Conservation (phyloP, 1,140 invertebrate species). For the Linepithema humile region DNA sequence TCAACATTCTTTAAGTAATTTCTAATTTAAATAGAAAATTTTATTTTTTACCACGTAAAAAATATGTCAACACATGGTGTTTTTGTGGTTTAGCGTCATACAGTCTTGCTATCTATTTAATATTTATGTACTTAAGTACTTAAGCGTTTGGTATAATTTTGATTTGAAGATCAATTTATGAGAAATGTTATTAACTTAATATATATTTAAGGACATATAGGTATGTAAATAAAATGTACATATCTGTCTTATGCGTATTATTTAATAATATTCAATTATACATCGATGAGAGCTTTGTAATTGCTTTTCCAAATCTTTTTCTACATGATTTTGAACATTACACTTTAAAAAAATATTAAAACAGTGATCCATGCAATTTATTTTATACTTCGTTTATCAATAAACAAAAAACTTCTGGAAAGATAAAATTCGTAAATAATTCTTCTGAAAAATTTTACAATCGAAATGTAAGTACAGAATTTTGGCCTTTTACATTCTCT, state of each 20-base stretch:
- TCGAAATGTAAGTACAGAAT: too few species aligned
- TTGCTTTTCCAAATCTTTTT: not conserved
- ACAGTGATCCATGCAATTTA: too few species aligned
- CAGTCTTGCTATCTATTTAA: not conserved
- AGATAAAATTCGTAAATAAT: too few species aligned
- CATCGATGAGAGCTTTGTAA: not conserved
- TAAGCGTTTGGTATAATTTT: not conserved
- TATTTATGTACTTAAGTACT: slow-evolving; percentile 19
- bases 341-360: too few species aligned
- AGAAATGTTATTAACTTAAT: not conserved
- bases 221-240: not conserved
- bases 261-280: not conserved
- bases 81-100: not conserved
- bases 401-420: too few species aligned
- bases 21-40: too few species aligned
- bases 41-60: too few species aligned
- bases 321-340: not conserved
- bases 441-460: too few species aligned
- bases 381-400: too few species aligned
- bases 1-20: too few species aligned
- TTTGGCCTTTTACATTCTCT: too few species aligned
- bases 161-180: not conserved
- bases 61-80: not conserved
- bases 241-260: not conserved
- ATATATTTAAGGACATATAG: slow-evolving; percentile 3